These are phyloP conservation scores for Leptinotarsa lineolata DNA, from an alignment of 1,140 invertebrate species.

Conservation along the genomic window DNA sequence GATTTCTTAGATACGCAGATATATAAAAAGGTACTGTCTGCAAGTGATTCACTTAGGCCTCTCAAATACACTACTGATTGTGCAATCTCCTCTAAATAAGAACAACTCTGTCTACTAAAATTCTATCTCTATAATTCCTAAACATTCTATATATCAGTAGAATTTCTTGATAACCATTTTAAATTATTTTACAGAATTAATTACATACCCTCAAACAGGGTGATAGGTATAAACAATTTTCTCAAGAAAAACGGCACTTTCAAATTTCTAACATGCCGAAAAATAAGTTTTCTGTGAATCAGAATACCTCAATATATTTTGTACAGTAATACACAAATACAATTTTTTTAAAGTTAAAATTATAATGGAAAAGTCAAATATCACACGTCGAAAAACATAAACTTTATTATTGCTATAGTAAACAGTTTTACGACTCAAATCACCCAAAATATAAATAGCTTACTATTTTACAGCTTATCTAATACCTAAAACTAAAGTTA, in stretches of 20 bases:
- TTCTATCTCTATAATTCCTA: slow-evolving; percentile 13
- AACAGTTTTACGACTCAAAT: slow-evolving; percentile 39
- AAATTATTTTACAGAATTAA: slow-evolving; percentile 35
- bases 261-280: slow-evolving; percentile 24
- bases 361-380: slow-evolving; percentile 37
- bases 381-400: slow-evolving; percentile 46
- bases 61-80: slow-evolving; percentile 53
- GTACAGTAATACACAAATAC: slow-evolving; percentile 41
- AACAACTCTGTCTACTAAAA: slow-evolving; percentile 18
- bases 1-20: slow-evolving; percentile 12
- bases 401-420: slow-evolving; percentile 54
- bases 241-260: slow-evolving; percentile 38
- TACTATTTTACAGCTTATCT: slow-evolving; percentile 48
- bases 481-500: slow-evolving; percentile 28
- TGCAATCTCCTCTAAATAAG: slow-evolving; percentile 40
- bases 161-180: slow-evolving; percentile 16
- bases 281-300: slow-evolving; percentile 27
- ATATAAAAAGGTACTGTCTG: slow-evolving; percentile 22
- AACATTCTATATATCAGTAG: slow-evolving; percentile 23
- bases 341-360: slow-evolving; percentile 29
- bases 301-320: slow-evolving; percentile 34
- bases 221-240: slow-evolving; percentile 45
- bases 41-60: slow-evolving; percentile 46
- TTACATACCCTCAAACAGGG: slow-evolving; percentile 32
- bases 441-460: slow-evolving; percentile 27